Conservation (phyloP, 2,113 vertebrate species). For the Scatophagus argus region DNA sequence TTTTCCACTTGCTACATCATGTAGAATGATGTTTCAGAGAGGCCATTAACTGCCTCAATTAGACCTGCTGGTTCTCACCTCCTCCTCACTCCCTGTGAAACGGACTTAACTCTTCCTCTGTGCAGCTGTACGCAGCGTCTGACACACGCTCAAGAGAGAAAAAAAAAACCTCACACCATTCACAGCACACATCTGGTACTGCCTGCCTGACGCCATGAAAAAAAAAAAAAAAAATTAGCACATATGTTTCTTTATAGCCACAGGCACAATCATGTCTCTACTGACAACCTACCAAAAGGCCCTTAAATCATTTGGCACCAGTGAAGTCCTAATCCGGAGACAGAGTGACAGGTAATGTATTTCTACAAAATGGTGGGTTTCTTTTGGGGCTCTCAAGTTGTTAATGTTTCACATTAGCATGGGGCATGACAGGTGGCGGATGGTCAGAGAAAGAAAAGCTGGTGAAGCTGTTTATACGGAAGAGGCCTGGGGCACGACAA, state of each 20-base stretch:
- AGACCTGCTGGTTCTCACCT: slow-evolving; percentile 74
- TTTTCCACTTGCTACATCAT: slow-evolving; percentile 29
- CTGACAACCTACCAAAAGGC: slow-evolving; percentile 67
- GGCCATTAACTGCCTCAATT: slow-evolving; percentile 68
- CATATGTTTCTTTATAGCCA: slow-evolving; percentile 77
- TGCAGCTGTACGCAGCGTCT: slow-evolving; percentile 60
- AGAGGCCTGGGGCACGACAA: slow-evolving; percentile 62
- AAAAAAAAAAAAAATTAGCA: slow-evolving; percentile 32
- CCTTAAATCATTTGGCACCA: slow-evolving; percentile 74
- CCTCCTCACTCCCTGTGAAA: slow-evolving; percentile 62
- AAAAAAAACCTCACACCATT: slow-evolving; percentile 61
- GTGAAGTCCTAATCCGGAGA: slow-evolving; percentile 74
- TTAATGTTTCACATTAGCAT: slow-evolving; percentile 74
- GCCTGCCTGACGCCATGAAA: slow-evolving; percentile 49
- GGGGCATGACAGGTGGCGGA: slow-evolving; percentile 66
- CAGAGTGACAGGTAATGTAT: slow-evolving; percentile 78
- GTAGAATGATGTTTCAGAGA: slow-evolving; percentile 65
- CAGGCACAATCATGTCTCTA: slow-evolving; percentile 72
- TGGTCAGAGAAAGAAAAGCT: slow-evolving; percentile 30
- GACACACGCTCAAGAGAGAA: slow-evolving; percentile 59
- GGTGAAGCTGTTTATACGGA: slow-evolving; percentile 30
- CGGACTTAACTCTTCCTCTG: slow-evolving; percentile 57
- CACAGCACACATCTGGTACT: slow-evolving; percentile 75
- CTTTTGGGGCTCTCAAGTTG: slow-evolving; percentile 49
- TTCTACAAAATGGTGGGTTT: slow-evolving; percentile 63